These are phyloP conservation scores for Catocala fraxini DNA, from an alignment of 2,888 invertebrate genomes.

Conservation along the genomic window DNA sequence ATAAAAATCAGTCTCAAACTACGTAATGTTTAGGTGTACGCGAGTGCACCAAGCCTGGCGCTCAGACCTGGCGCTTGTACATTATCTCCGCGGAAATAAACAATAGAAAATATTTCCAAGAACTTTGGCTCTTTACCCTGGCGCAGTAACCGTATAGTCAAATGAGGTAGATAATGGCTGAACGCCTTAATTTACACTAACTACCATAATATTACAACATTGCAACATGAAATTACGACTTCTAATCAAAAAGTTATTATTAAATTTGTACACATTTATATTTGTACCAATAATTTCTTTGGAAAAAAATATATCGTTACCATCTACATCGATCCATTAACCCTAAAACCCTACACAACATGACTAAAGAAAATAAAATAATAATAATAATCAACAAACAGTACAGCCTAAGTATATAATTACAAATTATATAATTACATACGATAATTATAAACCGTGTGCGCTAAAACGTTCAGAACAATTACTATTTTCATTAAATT, in stretches of 20 bases:
- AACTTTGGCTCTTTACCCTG: slow-evolving; percentile 85
- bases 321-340: slow-evolving; percentile 61
- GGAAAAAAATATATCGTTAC: slow-evolving; percentile 78
- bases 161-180: slow-evolving; percentile 85
- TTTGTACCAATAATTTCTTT: slow-evolving; percentile 88
- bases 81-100: slow-evolving; percentile 68
- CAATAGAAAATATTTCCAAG: slow-evolving; percentile 78
- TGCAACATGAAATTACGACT: slow-evolving; percentile 81
- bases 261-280: slow-evolving; percentile 84
- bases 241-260: slow-evolving; percentile 72
- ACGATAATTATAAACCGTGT: slow-evolving; percentile 70
- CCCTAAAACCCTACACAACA: slow-evolving; percentile 71
- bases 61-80: slow-evolving; percentile 55
- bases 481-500: slow-evolving; percentile 59
- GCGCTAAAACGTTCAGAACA: slow-evolving; percentile 77
- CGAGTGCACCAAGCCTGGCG: slow-evolving; percentile 42
- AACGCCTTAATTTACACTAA: slow-evolving; percentile 75
- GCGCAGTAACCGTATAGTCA: slow-evolving; percentile 63
- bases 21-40: slow-evolving; percentile 50
- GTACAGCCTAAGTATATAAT: slow-evolving; percentile 67
- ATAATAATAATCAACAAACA: slow-evolving; percentile 86
- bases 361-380: slow-evolving; percentile 77
- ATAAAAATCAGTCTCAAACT: slow-evolving; percentile 77
- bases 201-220: slow-evolving; percentile 81
- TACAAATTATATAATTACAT: slow-evolving; percentile 68